Evolutionary conservation across 2,113 vertebrate genomes (phyloP).

Genomic region (Asarcornis scutulata): DNA sequence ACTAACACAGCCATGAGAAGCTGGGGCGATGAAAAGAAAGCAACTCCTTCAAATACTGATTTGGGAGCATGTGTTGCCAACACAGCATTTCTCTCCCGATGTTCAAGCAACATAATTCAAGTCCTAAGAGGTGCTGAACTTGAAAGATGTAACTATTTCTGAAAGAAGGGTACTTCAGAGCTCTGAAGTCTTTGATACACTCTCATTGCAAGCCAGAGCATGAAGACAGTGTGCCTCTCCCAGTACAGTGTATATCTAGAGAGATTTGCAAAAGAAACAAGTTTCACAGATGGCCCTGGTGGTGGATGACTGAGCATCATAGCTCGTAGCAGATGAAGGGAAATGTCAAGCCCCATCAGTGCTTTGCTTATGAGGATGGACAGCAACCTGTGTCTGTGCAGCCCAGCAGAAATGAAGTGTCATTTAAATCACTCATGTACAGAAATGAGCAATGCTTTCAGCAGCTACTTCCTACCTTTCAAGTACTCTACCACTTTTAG

Average conservation of each 20-base stretch:
- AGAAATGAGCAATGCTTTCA: neutral
- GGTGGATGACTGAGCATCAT: neutral
- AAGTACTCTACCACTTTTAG: neutral
- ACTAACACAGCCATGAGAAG: neutral
- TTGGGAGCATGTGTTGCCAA: neutral
- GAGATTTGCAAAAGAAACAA: slow-evolving; percentile 31
- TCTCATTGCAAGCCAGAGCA: neutral
- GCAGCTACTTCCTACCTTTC: neutral
- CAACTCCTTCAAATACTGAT: slow-evolving; percentile 26
- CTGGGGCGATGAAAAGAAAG: slow-evolving; percentile 34
- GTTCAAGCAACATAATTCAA: slow-evolving; percentile 24
- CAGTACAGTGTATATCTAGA: neutral
- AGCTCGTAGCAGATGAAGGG: neutral
- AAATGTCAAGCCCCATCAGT: slow-evolving; percentile 3
- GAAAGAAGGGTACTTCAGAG: slow-evolving; percentile 32
- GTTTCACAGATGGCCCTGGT: neutral
- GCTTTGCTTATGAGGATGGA: slow-evolving; percentile 26
- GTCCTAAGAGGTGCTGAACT: slow-evolving; percentile 13
- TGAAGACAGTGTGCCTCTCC: neutral
- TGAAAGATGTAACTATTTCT: slow-evolving; percentile 35
- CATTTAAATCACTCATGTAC: slow-evolving; percentile 9
- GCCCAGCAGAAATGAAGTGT: slow-evolving; percentile 7
- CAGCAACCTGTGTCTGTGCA: slow-evolving; percentile 26
- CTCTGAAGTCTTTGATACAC: neutral
- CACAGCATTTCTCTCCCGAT: slow-evolving; percentile 25